Evolutionary conservation across 2,888 invertebrate genomes (phyloP), one percentile per base, ranked within the genome.

Genomic region (Drosophila longiperda): DNA sequence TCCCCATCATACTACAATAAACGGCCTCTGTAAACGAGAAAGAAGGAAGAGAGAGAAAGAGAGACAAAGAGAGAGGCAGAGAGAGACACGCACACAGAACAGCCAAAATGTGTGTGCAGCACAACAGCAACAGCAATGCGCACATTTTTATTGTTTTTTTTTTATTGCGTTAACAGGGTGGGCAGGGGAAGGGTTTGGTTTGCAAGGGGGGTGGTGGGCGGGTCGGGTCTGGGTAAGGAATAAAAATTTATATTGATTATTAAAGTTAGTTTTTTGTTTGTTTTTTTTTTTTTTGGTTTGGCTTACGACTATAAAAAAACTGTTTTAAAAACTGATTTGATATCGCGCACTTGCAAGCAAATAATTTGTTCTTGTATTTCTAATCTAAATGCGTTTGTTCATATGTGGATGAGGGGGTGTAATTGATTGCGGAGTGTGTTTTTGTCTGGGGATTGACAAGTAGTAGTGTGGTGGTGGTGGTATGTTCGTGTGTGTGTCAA

Each of bases 11-110:
- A 91, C 92, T 96, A 92, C 92, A 91, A 92, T 92, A 90, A 96
- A 96, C 96, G 96, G 96, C 96, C 96, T 96, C 96, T 96, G 96
- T 96, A 96, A 92, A 91, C 83, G 89, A 90, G 92, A 93, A 86
- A 88, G 84, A 89, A 89, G 86, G 82, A 83, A 94, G 92, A 93
- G 93, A 93, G 93, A 94, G 93, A 86, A 87, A 92, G 76, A 89
- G 88, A 92, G 80, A 84, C 12, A 66, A 73, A 87, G 82, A 86
- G 66, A 78, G 64, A 87, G 83, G 80, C 78, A 87, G 87, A 89
- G 90, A 89, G 78, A 91, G 87, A 88, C 83, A 86, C 73, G 78
- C 90, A 90, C 87, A 83, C 73, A 82, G 86, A 83, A 89, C 66
- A 42, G 45, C 45, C 45, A 45, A 45, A 69, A 70, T 36, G 65